Conservation (phyloP, 2,113 vertebrate genomes). For the Platichthys flesus region DNA sequence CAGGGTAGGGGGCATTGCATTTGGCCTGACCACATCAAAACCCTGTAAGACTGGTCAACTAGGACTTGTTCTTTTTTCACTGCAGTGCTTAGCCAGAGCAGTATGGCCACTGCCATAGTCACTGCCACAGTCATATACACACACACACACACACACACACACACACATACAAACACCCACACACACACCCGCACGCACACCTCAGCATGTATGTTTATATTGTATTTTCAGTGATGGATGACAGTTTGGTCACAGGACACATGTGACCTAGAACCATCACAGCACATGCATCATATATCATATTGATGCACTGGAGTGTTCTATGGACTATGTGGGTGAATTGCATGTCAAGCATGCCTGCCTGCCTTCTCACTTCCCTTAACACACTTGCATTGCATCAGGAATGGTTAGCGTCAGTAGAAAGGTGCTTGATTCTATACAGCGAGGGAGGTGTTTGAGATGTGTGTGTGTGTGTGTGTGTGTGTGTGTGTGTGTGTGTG, state of each 20-base stretch:
- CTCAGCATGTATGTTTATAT: neutral
- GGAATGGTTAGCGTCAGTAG: neutral
- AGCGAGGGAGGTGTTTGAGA: slow-evolving; percentile 22
- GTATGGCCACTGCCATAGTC: slow-evolving; percentile 47
- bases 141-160: slow-evolving; percentile 7
- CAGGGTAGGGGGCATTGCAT: slow-evolving; percentile 32
- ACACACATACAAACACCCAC: neutral
- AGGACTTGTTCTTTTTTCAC: slow-evolving; percentile 72
- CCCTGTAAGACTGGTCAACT: slow-evolving; percentile 58
- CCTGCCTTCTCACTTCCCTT: neutral
- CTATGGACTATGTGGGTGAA: no score
- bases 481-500: no score
- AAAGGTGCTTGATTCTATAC: neutral
- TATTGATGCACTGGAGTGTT: slow-evolving; percentile 15
- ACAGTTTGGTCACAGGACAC: slow-evolving; percentile 28
- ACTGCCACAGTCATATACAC: slow-evolving; percentile 4
- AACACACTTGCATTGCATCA: neutral
- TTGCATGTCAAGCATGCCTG: slow-evolving; percentile 5
- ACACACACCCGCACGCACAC: neutral
- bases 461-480: slow-evolving; percentile 1
- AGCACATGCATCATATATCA: slow-evolving; percentile 32
- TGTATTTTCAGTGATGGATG: slow-evolving; percentile 39
- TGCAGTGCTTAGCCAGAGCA: slow-evolving; percentile 68
- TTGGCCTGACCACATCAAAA: slow-evolving; percentile 13
- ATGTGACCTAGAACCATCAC: slow-evolving; percentile 60